Percentiles rank a stretch among this genome's conserved stretches.
Conservation (phyloP, 2,888 invertebrate genomes). For the Neoscelio sp. region DNA sequence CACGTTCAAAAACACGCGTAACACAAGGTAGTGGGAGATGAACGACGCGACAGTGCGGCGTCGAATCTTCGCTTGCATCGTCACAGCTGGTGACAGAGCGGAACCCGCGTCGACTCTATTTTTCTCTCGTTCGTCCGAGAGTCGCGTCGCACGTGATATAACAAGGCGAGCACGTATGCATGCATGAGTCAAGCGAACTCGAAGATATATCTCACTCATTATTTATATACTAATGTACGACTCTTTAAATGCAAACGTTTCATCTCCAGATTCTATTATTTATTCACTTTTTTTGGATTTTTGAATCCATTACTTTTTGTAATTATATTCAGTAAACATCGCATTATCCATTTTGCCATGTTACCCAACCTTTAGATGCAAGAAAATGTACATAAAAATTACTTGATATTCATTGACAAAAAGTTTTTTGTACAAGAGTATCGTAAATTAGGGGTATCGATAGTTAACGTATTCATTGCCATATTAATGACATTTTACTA, state of each 20-base stretch:
- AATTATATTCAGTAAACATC: too few relatives aligned
- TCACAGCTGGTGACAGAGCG: conserved; percentile 66
- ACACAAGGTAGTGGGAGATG: conserved; percentile 36
- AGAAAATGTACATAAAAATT: too few relatives aligned
- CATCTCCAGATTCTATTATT: conserved; percentile 1
- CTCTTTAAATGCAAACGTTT: conserved; percentile 15
- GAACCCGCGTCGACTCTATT: conserved; percentile 59
- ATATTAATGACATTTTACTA: too few relatives aligned
- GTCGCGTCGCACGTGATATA: conserved; percentile 58
- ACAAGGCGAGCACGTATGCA: conserved; percentile 51
- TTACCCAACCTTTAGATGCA: too few relatives aligned
- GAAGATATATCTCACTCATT: conserved; percentile 44
- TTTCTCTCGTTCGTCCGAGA: conserved; percentile 53
- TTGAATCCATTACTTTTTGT: too few relatives aligned
- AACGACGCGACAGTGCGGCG: conserved; percentile 63
- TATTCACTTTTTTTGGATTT: neutral
- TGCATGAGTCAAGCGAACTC: conserved; percentile 32
- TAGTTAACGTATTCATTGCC: too few relatives aligned
- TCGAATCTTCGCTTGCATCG: conserved; percentile 60
- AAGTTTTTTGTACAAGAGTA: too few relatives aligned
- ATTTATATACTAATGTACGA: conserved; percentile 34
- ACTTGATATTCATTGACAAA: too few relatives aligned
- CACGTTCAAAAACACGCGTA: conserved; percentile 42
- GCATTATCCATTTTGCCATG: too few relatives aligned
- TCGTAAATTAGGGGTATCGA: too few relatives aligned